Evolutionary conservation across 2,797 vertebrate genomes (phyloP).

Genomic region (Megalops cyprinoides): DNA sequence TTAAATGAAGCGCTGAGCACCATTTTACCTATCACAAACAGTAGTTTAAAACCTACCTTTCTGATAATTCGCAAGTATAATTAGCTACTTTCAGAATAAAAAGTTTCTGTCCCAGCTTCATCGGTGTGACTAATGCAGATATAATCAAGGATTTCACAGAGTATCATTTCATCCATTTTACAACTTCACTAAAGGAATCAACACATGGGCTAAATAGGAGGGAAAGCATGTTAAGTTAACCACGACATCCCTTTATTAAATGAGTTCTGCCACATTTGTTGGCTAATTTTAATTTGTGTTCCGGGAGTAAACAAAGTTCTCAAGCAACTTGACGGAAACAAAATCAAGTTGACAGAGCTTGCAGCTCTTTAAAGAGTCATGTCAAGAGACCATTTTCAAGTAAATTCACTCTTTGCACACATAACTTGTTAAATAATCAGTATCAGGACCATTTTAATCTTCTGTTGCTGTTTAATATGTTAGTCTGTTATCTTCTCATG

Average conservation of each 20-base stretch:
- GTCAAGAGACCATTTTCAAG: slow-evolving; percentile 61
- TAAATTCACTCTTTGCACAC: slow-evolving; percentile 55
- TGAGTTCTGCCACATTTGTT: slow-evolving; percentile 56
- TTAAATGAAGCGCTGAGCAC: too few relatives aligned
- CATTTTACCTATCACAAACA: too few relatives aligned
- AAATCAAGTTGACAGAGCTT: slow-evolving; percentile 54
- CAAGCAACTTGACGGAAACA: slow-evolving; percentile 53
- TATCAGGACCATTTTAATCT: slow-evolving; percentile 51
- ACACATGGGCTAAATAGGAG: too few relatives aligned
- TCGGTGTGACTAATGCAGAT: too few relatives aligned
- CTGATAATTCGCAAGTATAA: not conserved
- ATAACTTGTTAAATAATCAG: slow-evolving; percentile 61
- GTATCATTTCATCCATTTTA: too few relatives aligned
- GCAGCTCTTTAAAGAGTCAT: slow-evolving; percentile 64
- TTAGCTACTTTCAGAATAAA: not conserved
- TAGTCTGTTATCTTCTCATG: slow-evolving; percentile 44
- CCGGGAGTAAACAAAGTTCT: slow-evolving; percentile 69
- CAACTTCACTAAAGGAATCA: too few relatives aligned
- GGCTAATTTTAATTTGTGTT: slow-evolving; percentile 59
- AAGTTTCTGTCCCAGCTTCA: too few relatives aligned
- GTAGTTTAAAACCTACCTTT: not conserved
- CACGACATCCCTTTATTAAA: slow-evolving; percentile 50
- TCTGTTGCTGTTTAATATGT: slow-evolving; percentile 38
- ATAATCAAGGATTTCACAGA: too few relatives aligned
- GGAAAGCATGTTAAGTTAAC: too few relatives aligned